Evolutionary conservation across 2,888 invertebrate genomes (phyloP), one percentile per base, ranked within the genome.

Genomic region (Biston betularia): DNA sequence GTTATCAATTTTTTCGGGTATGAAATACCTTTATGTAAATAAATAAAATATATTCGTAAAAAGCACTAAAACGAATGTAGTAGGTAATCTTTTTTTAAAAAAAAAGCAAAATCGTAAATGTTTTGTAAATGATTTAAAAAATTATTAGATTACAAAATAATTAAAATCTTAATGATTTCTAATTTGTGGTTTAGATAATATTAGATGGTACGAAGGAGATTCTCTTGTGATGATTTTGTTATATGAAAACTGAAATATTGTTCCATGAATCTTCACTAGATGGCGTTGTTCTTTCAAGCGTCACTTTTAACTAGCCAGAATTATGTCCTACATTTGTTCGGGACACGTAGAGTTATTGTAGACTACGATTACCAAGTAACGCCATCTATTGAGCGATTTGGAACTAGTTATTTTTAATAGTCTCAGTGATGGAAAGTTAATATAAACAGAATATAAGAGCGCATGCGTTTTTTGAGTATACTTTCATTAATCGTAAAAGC

Each of bases 21-120:
- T 68, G 11, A 68, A 61, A 68, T 65, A 68, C 68, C 65, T 61
- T 42, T 55, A 24, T 68, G 67, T 68, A 68, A 63, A 63, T 68
- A 63, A 35, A 14, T 53, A n/a, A 7, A 35, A 38, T 38, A 9
- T 44, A 59, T 44, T 59, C 49, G 60, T 60, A 60, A 24, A 60
- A 65, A 60, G 12, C 15, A 34, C 9, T 4, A 24, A 49, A 64
- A 59, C 54, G 54, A 59, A 44, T 35, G 4, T 15, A n/a, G n/a
- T n/a, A n/a, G n/a, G n/a, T 24, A 24, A 2, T 24, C 1, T 24
- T 24, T 24, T 24, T 24, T 49, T 8, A 49, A 33, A 49, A 49
- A 10, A 0, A 14, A 50, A 53, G 24, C 24, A 24, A 14, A 50
- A 33, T 15, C 3, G 0, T 1, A 10, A 6, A 24, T 14, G 14